Evolutionary conservation across 2,888 invertebrate species (phyloP), one percentile per base, ranked within the genome.

Genomic region (Leucania comma): DNA sequence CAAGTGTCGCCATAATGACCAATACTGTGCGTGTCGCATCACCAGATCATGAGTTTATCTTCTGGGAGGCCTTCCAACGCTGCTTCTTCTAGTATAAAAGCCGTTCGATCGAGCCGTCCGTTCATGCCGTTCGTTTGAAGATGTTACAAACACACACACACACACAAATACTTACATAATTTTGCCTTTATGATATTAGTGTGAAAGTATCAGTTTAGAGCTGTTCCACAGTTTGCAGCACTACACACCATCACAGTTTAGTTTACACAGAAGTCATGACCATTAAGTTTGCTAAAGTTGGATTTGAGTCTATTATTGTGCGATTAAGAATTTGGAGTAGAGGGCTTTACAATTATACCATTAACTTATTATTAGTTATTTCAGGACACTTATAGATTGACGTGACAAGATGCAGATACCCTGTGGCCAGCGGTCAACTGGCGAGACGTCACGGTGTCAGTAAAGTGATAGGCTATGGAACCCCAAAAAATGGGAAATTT

Each of bases 401-500:
- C n/a, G 3, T 48, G n/a, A n/a, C n/a, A 48, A 48, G 46, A n/a
- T n/a, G 46, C 1, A 48, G 3, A 48, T 2, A 48, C 46, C 2
- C 9, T n/a, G 46, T 46, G 20, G 42, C 42, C 17, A 17, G 42
- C 6, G 2, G 46, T 48, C 4, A 9, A 20, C 29, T 20, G 12
- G 8, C 2, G 2, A 12, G 48, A 5, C 17, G 14, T 8, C 29
- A n/a, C 8, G 14, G 46, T 8, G n/a, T 42, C 17, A 48, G 9
- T 20, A 26, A 26, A 17, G 24, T 12, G 20, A n/a, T 20, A 35
- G 14, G 3, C 8, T 57, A 14, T 1, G 32, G 26, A 68, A 68
- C 77, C 22, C 42, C 42, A 72, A 82, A n/a, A 83, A 82, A 74
- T 79, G 68, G 74, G 68, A 59, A 80, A 87, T 86, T 81, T 59